Percentiles rank a stretch among this genome's conserved stretches.
phyloP scores from a whole-genome alignment of 2,797 vertebrate species.

The Cercopithecus petaurista region DNA sequence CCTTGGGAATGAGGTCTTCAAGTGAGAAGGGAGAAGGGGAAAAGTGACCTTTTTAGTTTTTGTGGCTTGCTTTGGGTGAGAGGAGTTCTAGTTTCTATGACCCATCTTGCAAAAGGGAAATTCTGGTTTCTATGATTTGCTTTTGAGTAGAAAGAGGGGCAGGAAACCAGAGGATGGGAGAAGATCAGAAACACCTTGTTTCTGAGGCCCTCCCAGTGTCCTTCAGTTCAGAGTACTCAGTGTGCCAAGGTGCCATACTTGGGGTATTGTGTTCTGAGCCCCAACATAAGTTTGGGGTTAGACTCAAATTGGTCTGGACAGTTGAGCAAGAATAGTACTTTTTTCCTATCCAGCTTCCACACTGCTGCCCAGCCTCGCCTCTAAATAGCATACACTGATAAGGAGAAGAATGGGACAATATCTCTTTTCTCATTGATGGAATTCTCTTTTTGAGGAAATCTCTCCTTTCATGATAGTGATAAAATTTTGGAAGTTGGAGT shows the following conservation, averaged over 20 bases:
- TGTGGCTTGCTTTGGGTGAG: neutral
- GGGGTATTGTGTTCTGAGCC: neutral
- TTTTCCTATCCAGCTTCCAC: too few species aligned
- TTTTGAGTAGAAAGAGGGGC: neutral
- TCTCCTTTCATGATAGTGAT: neutral
- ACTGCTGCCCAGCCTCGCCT: neutral
- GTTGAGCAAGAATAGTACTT: too few species aligned
- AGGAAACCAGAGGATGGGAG: neutral
- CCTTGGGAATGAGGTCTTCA: neutral
- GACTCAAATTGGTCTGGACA: neutral
- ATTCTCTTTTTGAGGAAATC: neutral
- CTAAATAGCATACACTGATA: neutral
- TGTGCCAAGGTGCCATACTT: neutral
- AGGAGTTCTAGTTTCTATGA: neutral
- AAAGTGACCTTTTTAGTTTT: neutral
- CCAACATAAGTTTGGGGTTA: neutral
- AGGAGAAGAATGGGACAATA: neutral
- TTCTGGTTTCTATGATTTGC: neutral
- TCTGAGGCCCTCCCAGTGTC: neutral
- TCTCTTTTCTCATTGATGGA: neutral
- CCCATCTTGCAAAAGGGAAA: neutral
- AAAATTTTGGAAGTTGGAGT: neutral
- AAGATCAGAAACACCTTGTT: neutral
- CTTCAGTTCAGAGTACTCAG: neutral
- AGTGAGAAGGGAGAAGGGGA: neutral